Evolutionary conservation across 2,888 invertebrate species (phyloP).

Genomic region (Sinopyrophorus schimmeli): DNA sequence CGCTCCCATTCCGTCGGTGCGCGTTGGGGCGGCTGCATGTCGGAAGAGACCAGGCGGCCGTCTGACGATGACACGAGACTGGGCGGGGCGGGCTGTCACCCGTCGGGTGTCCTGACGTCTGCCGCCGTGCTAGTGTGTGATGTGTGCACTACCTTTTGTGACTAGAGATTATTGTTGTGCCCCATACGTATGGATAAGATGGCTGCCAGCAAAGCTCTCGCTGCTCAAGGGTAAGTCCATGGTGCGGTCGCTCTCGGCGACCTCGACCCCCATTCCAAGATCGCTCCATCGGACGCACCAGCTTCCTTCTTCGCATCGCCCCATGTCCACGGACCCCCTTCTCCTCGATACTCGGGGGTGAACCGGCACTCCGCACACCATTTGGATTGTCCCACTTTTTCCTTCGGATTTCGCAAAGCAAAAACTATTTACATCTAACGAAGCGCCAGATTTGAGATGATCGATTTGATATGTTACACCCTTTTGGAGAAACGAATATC

Average conservation of each 20-base stretch:
- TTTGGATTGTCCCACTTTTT: conserved; percentile 6
- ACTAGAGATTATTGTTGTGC: conserved; percentile 40
- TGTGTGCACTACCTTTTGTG: conserved; percentile 48
- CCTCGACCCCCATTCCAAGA: conserved; percentile 7
- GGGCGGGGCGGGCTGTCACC: conserved; percentile 54
- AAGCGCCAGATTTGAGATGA: conserved; percentile 5
- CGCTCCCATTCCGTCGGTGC: conserved; percentile 64
- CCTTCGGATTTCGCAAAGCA: background rate
- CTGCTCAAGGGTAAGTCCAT: conserved; percentile 47
- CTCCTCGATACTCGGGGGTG: too few relatives aligned
- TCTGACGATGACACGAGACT: conserved; percentile 54
- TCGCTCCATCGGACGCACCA: too few relatives aligned
- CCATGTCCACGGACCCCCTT: too few relatives aligned
- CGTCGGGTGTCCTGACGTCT: conserved; percentile 52
- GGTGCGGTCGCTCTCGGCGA: conserved; percentile 1
- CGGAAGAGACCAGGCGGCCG: conserved; percentile 53
- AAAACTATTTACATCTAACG: background rate
- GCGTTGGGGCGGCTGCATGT: conserved; percentile 55
- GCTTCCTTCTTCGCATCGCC: too few relatives aligned
- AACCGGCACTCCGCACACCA: background rate
- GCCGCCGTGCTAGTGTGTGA: conserved; percentile 44
- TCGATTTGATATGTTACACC: conserved; percentile 11
- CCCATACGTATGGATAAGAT: conserved; percentile 46
- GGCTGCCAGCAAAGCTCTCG: conserved; percentile 48
- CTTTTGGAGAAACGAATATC: conserved; percentile 20